Conservation (phyloP, 2,113 vertebrate genomes). For the Physeter macrocephalus region DNA sequence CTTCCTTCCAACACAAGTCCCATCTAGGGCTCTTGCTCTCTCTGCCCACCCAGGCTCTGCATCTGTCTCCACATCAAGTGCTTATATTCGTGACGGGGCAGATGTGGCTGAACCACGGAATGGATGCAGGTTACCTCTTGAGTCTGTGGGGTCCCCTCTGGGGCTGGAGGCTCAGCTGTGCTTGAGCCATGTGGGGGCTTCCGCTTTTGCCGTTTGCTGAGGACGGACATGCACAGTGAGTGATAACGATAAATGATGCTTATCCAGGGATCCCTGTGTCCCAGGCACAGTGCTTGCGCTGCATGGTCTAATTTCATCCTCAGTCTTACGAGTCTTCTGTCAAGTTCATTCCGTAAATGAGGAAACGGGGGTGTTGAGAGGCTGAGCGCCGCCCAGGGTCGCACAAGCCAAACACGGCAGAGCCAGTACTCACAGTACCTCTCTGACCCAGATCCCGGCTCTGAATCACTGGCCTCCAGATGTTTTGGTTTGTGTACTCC, state of each 20-base stretch:
- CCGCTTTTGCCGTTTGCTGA: not conserved
- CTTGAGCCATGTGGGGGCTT: no score
- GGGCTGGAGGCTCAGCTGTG: not conserved
- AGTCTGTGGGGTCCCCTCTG: not conserved
- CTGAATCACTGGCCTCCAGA: no score
- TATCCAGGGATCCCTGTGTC: not conserved
- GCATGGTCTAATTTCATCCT: not conserved
- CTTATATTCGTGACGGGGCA: not conserved
- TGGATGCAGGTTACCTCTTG: not conserved
- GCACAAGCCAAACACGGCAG: not conserved
- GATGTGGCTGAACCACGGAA: not conserved
- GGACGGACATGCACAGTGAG: not conserved
- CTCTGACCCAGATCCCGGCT: not conserved
- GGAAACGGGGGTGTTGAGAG: rapidly evolving
- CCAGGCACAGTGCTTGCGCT: rapidly evolving
- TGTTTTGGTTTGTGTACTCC: no score
- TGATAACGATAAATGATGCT: rapidly evolving
- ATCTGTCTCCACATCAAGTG: not conserved
- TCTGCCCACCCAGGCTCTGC: rapidly evolving
- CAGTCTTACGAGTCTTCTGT: not conserved
- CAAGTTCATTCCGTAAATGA: not conserved
- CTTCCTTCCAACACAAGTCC: no score
- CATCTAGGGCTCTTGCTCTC: rapidly evolving
- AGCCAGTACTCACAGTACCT: not conserved
- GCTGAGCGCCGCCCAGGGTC: not conserved